phyloP scores from a whole-genome alignment of 2,888 invertebrate genomes.

The Microdon myrmicae region DNA sequence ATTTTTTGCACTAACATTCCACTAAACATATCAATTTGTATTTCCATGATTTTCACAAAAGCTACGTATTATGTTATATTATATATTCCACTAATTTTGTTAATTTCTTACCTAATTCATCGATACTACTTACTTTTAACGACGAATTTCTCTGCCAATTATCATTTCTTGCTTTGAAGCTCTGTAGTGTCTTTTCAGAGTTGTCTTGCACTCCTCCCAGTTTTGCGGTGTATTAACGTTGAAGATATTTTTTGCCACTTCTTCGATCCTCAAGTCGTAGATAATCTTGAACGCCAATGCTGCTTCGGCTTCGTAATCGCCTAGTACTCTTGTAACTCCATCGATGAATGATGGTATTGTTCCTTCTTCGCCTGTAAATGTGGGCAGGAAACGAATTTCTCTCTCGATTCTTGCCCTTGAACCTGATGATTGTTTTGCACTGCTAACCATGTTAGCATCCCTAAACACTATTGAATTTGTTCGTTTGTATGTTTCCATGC shows the following conservation, averaged over 20 bases:
- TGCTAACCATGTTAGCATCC: neutral
- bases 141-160: too few relatives aligned
- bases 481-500: too few relatives aligned
- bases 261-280: neutral
- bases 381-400: neutral
- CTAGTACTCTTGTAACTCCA: neutral
- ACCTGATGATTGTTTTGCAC: neutral
- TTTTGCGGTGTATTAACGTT: neutral
- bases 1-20: too few relatives aligned
- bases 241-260: slow-evolving; percentile 3
- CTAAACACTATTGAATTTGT: too few relatives aligned
- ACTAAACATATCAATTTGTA: too few relatives aligned
- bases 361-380: slow-evolving; percentile 1
- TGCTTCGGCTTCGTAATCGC: neutral
- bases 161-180: neutral
- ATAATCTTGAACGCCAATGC: neutral
- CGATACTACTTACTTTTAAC: too few relatives aligned
- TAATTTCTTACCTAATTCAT: too few relatives aligned
- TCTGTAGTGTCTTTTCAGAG: neutral
- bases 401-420: neutral
- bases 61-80: too few relatives aligned
- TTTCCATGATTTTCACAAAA: too few relatives aligned
- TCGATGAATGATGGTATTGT: slow-evolving; percentile 2
- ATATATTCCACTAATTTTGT: too few relatives aligned
- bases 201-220: neutral